A percentile compares a stretch with the other conserved stretches of the same genome.
Conservation (phyloP, 2,888 invertebrate genomes). For the Ormia ochracea region DNA sequence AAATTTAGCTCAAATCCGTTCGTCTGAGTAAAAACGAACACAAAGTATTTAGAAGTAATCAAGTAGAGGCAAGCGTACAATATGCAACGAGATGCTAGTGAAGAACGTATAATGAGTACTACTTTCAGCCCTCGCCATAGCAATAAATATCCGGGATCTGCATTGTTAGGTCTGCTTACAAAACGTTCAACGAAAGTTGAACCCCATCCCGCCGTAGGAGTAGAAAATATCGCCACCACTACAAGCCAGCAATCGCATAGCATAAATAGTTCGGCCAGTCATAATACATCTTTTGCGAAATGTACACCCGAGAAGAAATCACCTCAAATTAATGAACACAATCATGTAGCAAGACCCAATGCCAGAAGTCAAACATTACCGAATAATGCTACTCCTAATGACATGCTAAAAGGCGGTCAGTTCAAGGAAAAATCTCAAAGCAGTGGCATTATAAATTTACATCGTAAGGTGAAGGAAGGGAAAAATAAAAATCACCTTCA, state of each 20-base stretch:
- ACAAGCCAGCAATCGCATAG: background rate
- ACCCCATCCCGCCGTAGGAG: constrained; percentile 71
- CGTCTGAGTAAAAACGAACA: constrained; percentile 7
- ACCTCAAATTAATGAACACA: constrained; percentile 54
- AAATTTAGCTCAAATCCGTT: constrained; percentile 6
- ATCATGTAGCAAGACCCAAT: constrained; percentile 56
- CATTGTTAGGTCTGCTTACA: constrained; percentile 71
- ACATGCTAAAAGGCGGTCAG: constrained; percentile 34
- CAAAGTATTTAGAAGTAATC: background rate
- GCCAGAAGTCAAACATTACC: constrained; percentile 70
- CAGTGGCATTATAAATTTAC: constrained; percentile 71
- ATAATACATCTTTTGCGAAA: constrained; percentile 74
- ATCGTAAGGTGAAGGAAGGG: constrained; percentile 70
- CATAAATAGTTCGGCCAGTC: constrained; percentile 52
- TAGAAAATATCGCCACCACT: constrained; percentile 42
- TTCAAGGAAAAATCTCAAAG: constrained; percentile 68
- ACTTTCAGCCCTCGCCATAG: constrained; percentile 68
- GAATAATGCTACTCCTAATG: constrained; percentile 49
- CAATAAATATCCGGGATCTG: constrained; percentile 67
- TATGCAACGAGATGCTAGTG: constrained; percentile 67
- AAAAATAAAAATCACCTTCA: constrained; percentile 69
- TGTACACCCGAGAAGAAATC: constrained; percentile 67
- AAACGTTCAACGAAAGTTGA: constrained; percentile 76
- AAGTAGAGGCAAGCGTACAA: background rate
- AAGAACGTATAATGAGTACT: constrained; percentile 71